A percentile compares a stretch with the other conserved stretches of the same genome.
These are phyloP conservation scores for Pygathrix nemaeus DNA, from an alignment of 2,113 vertebrate genomes.

Conservation along the genomic window DNA sequence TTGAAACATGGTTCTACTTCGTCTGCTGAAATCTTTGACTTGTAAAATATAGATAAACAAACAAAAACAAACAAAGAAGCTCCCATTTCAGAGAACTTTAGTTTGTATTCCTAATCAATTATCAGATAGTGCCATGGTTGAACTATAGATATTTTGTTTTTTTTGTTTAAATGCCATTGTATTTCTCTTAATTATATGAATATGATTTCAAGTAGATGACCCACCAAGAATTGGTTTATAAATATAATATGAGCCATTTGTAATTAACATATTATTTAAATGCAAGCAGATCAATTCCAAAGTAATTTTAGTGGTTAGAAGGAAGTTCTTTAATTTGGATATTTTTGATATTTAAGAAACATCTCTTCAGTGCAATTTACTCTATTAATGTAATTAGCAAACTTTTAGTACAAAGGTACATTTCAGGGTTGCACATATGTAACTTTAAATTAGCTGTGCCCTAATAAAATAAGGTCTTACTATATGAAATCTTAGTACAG, in stretches of 20 bases:
- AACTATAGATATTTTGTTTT: not conserved
- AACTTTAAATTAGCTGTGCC: slow-evolving; percentile 42
- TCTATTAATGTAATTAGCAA: not conserved
- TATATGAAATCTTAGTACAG: not conserved
- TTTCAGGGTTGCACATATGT: not conserved
- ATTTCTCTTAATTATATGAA: not conserved
- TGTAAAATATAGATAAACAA: not conserved
- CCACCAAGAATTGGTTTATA: not conserved
- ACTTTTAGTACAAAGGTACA: not conserved
- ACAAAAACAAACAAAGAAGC: not conserved
- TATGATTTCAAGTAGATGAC: not conserved
- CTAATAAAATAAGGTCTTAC: not conserved
- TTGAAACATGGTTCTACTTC: not conserved
- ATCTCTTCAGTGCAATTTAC: not conserved
- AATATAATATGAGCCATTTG: not conserved
- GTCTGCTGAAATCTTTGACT: not conserved
- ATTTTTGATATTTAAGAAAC: slow-evolving; percentile 23
- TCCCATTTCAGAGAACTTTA: not conserved
- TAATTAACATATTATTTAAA: not conserved
- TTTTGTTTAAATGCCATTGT: not conserved
- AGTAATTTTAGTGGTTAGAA: not conserved
- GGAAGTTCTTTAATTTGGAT: not conserved
- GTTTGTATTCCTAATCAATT: not conserved
- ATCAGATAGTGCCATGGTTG: not conserved
- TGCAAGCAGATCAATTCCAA: not conserved